Evolutionary conservation across 1,140 invertebrate genomes (phyloP).

Genomic region (Saccostrea cuccullata): DNA sequence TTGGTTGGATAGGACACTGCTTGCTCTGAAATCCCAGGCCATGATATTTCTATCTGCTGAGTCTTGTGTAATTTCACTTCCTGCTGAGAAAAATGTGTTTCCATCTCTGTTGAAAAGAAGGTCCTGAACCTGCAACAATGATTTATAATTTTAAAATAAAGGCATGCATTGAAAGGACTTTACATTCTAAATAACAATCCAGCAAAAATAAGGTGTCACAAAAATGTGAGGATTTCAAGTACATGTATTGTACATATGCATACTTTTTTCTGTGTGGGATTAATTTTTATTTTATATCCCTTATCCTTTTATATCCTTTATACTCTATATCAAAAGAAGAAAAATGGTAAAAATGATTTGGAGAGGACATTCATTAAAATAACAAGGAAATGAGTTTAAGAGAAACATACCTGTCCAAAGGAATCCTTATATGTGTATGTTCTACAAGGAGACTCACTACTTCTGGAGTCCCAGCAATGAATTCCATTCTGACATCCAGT

Average conservation of each 20-base stretch:
- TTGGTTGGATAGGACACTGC: constrained; percentile 78
- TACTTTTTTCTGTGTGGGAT: no score
- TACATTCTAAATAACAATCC: no score
- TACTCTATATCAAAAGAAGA: no score
- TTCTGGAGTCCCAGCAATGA: constrained; percentile 72
- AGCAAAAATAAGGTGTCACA: no score
- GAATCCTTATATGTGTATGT: constrained; percentile 72
- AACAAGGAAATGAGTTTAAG: neutral
- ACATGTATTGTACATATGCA: no score
- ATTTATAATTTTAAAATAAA: neutral
- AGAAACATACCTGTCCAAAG: constrained; percentile 71
- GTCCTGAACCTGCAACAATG: constrained; percentile 75
- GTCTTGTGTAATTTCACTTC: constrained; percentile 75
- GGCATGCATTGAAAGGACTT: no score
- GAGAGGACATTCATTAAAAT: neutral
- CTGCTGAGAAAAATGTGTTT: constrained; percentile 72
- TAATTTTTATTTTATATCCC: no score
- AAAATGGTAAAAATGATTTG: no score
- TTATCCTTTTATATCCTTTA: no score
- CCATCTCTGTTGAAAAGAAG: constrained; percentile 73
- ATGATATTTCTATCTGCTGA: constrained; percentile 78
- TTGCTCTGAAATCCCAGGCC: constrained; percentile 77
- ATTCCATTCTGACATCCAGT: constrained; percentile 70
- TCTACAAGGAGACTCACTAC: constrained; percentile 60
- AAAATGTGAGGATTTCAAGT: no score